Conservation (phyloP, 2,113 vertebrate species). For the Psilopsiagon aurifrons region DNA sequence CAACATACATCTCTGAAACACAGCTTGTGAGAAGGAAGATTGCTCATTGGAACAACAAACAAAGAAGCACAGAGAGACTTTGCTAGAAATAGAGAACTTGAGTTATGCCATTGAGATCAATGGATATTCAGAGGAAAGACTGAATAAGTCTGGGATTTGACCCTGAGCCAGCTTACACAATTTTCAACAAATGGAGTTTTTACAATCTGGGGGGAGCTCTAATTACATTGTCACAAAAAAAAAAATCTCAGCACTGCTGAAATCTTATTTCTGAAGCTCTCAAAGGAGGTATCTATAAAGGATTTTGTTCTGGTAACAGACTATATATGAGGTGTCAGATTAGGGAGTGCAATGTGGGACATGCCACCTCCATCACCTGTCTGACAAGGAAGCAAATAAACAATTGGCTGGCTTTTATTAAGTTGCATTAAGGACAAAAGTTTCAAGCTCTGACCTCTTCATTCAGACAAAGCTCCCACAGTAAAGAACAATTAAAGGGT, state of each 20-base stretch:
- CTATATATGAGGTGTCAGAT: not conserved
- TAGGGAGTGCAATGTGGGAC: not conserved
- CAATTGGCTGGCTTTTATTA: not conserved
- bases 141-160: constrained; percentile 20
- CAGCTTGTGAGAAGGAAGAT: not conserved
- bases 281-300: not conserved
- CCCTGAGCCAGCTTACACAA: constrained; percentile 15
- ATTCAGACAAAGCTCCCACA: not conserved
- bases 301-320: not conserved
- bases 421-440: not conserved
- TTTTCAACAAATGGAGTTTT: constrained; percentile 38
- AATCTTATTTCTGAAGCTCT: constrained; percentile 28
- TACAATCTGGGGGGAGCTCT: constrained; percentile 6
- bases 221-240: constrained; percentile 41
- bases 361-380: not conserved
- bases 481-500: not conserved
- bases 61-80: not conserved
- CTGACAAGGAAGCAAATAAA: not conserved
- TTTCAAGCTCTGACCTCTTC: not conserved
- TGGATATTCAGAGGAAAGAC: constrained; percentile 2
- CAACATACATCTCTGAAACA: not conserved
- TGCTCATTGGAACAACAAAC: not conserved
- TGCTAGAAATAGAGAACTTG: not conserved
- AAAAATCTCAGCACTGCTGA: not conserved
- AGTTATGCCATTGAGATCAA: not conserved